phyloP scores from a whole-genome alignment of 1,140 invertebrate genomes.

The Tigriopus japonicus region DNA sequence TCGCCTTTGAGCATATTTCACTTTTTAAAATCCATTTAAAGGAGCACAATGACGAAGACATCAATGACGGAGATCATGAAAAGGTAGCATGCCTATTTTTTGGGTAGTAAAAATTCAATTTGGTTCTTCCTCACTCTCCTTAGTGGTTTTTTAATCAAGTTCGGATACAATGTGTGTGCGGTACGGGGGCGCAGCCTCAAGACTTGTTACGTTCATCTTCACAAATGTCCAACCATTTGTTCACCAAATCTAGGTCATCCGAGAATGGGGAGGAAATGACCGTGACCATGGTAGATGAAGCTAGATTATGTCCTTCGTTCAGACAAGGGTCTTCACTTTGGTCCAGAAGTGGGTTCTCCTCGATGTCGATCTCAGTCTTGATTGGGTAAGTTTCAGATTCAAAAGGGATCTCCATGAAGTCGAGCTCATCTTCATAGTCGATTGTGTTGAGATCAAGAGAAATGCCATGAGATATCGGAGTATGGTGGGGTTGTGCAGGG shows the following conservation, averaged over 20 bases:
- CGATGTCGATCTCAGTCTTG: neutral
- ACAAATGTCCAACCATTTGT: neutral
- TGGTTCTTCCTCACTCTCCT: no score
- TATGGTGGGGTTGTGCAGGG: neutral
- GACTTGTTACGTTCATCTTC: neutral
- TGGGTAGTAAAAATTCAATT: no score
- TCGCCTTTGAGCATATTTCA: no score
- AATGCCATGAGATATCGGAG: neutral
- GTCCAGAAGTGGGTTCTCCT: neutral
- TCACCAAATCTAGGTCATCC: neutral
- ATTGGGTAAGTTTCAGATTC: neutral
- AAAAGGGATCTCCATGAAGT: neutral
- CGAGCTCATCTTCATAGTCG: neutral
- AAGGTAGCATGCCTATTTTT: no score
- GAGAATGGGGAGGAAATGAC: neutral
- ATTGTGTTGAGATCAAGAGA: neutral
- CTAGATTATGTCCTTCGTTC: neutral
- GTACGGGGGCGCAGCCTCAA: no score
- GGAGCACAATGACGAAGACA: no score
- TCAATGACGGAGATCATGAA: no score
- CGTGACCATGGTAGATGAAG: neutral
- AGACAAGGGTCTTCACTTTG: slow-evolving; percentile 1
- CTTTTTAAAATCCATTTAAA: no score
- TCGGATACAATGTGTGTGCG: no score
- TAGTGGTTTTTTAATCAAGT: no score